Base-by-base conservation (phyloP, 2,888 invertebrate species). In the Rhyacophila evoluta region DNA sequence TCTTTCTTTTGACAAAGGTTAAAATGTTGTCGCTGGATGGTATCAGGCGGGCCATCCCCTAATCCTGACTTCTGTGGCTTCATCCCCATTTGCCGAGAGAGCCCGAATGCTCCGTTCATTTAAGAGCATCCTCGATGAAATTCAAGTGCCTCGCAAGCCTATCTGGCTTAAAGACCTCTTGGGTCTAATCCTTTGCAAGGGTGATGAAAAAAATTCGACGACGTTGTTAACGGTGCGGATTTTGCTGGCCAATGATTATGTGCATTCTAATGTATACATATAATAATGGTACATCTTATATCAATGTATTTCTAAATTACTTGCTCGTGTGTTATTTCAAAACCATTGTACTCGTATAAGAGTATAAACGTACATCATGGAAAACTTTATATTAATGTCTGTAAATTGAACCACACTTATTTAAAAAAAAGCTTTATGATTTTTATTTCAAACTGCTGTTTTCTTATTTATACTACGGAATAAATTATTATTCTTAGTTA, bases 1-100 rank as follows among this genome's bases (percentile, higher is more conserved):
- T 55, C 55, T 75, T 75, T 69, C 75, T 75, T 41, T 75, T 41
- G 75, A 75, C 75, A 75, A 71, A 75, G 75, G 71, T 75, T 75
- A 70, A 70, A 69, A 71, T 71, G 71, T 75, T 71, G 71, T 75
- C 75, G 33, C 41, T 33, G 38, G 71, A 38, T 69, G 71, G 41
- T 71, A 71, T 37, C 39, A 75, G 29, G 8, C 39, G 27, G 4
- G 69, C 39, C 70, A 38, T 29, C 10, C 70, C 41, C 19, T 41
- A 41, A 29, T 25, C 71, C 75, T 71, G 38, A 12, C 19, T 33
- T 38, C 33, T 19, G 70, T 29, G 75, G 67, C 75, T 75, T 69
- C 75, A 39, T 75, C 69, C 55, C 37, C 69, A 68, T 75, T 75
- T 69, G 75, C 37, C 25, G 28, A 36, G 25, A 67, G 27, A 55